Percentiles rank a stretch among this genome's conserved stretches.
These are phyloP conservation scores for Danio albolineatus DNA, from an alignment of 2,797 vertebrate species.

Conservation along the genomic window DNA sequence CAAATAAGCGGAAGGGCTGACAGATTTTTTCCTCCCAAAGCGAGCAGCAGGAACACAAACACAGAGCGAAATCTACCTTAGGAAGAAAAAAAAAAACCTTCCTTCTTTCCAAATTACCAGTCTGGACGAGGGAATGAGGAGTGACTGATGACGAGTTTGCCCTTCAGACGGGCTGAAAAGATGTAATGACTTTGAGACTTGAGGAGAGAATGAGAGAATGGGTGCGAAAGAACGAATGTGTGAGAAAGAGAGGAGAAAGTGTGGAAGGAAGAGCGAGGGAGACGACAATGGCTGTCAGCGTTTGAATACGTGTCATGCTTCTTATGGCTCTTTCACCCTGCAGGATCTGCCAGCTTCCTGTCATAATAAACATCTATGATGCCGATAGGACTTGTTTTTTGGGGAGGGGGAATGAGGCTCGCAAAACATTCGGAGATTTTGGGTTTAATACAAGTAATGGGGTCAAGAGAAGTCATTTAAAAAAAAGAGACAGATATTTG, in stretches of 20 bases:
- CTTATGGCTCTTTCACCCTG: constrained; percentile 11
- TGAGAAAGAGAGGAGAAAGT: constrained; percentile 23
- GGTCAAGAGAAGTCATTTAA: not conserved
- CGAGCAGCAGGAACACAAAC: constrained; percentile 33
- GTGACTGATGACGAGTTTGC: constrained; percentile 45
- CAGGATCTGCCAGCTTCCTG: constrained; percentile 28
- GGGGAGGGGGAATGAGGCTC: not conserved
- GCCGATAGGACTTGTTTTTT: not conserved
- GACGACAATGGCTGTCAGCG: constrained; percentile 32
- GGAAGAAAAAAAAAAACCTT: constrained; percentile 11
- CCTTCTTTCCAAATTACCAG: constrained; percentile 51
- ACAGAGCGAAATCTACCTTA: constrained; percentile 37
- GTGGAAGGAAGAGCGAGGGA: constrained; percentile 23
- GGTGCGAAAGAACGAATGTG: not conserved
- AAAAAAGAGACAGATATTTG: not conserved
- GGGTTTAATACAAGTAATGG: not conserved
- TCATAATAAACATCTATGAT: constrained; percentile 1
- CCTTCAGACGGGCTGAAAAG: constrained; percentile 53
- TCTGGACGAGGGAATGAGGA: constrained; percentile 46
- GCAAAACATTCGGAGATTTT: not conserved
- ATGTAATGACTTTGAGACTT: constrained; percentile 51
- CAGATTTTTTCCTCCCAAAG: constrained; percentile 40
- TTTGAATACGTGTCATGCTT: constrained; percentile 27
- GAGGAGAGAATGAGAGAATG: constrained; percentile 8
- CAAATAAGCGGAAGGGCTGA: constrained; percentile 31